A percentile compares a stretch with the other conserved stretches of the same genome.
Evolutionary conservation across 2,888 invertebrate genomes (phyloP).

Genomic region (Adelphocoris suturalis): DNA sequence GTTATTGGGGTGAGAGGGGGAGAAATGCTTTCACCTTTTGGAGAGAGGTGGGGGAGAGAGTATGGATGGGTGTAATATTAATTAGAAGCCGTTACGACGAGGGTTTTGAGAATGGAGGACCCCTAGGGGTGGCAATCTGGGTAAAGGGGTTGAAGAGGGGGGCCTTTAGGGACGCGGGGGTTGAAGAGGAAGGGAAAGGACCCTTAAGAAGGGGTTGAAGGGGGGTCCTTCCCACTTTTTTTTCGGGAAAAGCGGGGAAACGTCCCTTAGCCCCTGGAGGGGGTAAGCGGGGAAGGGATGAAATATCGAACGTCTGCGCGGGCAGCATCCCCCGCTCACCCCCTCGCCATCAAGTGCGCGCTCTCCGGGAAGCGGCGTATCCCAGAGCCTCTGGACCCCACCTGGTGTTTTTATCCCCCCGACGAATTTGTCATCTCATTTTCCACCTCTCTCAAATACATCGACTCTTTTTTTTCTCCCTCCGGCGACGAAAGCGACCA

Average conservation of each 20-base stretch:
- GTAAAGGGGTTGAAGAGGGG: background rate
- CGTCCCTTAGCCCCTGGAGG: constrained; percentile 48
- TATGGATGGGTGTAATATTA: constrained; percentile 54
- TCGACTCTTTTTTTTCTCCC: background rate
- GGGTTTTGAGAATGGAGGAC: constrained; percentile 44
- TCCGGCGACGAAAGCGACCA: background rate
- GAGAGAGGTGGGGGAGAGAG: background rate
- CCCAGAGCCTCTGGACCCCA: constrained; percentile 56
- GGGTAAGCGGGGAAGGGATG: constrained; percentile 57
- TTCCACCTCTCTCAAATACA: background rate
- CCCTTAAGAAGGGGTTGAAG: constrained; percentile 14
- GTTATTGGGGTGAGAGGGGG: background rate
- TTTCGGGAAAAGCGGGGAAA: constrained; percentile 32
- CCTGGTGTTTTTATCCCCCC: constrained; percentile 42
- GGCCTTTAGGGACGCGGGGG: background rate
- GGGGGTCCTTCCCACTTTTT: background rate
- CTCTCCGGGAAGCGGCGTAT: constrained; percentile 61
- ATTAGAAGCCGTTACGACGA: constrained; percentile 51
- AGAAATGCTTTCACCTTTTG: background rate
- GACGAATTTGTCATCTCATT: background rate
- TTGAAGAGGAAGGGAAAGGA: background rate
- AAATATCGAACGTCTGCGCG: constrained; percentile 72
- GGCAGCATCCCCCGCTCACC: constrained; percentile 57
- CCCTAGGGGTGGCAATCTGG: background rate
- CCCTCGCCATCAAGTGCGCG: background rate